A percentile compares a stretch with the other conserved stretches of the same genome.
phyloP scores from a whole-genome alignment of 30 jellyfish, hydroid and myxozoan species.

The Aurelia aurita region DNA sequence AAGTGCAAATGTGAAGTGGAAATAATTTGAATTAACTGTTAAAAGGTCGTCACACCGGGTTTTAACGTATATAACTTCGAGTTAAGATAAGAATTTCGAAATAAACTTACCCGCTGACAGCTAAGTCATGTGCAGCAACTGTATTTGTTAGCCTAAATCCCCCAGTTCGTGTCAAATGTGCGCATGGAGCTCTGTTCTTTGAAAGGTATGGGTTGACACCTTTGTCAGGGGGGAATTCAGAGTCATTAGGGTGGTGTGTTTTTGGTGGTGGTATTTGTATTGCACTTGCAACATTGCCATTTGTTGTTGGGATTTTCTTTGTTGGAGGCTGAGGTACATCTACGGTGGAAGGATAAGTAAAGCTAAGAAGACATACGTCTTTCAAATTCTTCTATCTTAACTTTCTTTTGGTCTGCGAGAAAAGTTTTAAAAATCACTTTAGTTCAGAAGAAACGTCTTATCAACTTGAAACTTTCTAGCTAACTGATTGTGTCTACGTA shows the following conservation, averaged over 20 bases:
- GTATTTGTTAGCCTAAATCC: conserved; percentile 87
- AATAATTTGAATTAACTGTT: too few relatives aligned
- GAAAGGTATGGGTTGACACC: conserved; percentile 87
- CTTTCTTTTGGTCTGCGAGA: too few relatives aligned
- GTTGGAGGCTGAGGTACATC: conserved; percentile 53
- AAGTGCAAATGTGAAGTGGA: too few relatives aligned
- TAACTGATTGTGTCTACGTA: too few relatives aligned
- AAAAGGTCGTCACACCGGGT: too few relatives aligned
- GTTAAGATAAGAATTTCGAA: too few relatives aligned
- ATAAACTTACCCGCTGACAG: conserved; percentile 85
- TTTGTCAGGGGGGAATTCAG: conserved; percentile 91
- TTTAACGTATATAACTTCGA: too few relatives aligned
- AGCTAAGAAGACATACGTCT: too few relatives aligned
- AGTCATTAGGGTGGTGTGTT: conserved; percentile 68
- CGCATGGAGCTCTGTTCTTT: conserved; percentile 78
- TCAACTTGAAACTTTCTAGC: too few relatives aligned
- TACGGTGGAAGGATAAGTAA: not conserved
- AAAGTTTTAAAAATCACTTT: too few relatives aligned
- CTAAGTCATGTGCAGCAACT: conserved; percentile 75
- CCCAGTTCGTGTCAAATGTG: conserved; percentile 88
- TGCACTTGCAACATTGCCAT: not conserved
- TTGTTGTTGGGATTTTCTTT: conserved; percentile 9
- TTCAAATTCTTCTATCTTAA: too few relatives aligned
- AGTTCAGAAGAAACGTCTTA: too few relatives aligned
- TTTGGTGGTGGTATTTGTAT: conserved; percentile 50